Base-by-base conservation (phyloP, 2,888 invertebrate genomes). In the Xanthorhoe designata region DNA sequence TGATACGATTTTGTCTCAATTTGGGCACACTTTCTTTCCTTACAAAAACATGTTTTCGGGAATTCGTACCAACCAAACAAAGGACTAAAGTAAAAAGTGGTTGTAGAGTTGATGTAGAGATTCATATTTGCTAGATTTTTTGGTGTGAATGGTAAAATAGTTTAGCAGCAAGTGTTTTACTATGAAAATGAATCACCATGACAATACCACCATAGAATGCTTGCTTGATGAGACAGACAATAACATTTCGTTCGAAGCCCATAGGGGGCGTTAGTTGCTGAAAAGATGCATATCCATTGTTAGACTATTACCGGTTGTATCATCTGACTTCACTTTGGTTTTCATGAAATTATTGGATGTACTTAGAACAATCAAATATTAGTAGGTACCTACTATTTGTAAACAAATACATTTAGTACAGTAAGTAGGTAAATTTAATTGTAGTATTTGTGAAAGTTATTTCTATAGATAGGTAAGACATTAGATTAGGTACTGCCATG, bases 151-250 rank as follows among this genome's bases (percentile, higher is more conserved):
- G 32, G 52, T 56, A 52, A 60, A 55, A 32, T 19, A 47, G 10
- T 38, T 9, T 38, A 35, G 35, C 38, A 54, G n/a, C 51, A 66
- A 60, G 47, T 64, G 64, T 61, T 52, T 55, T 47, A 38, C 38
- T 2, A 42, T 13, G 13, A n/a, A 1, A 84, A 74, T 87, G 86
- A 89, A 89, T 90, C 88, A 90, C 89, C 89, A 88, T 91, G 90
- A 91, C 91, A 90, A 89, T 88, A n/a, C n/a, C n/a, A 90, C 91
- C 90, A 89, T 88, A 90, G 89, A 90, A 88, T 89, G 84, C 82
- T 78, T 75, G 84, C 78, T 64, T 55, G 61, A 59, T 51, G 61
- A 85, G 83, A 86, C 88, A 89, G 86, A 86, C 88, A 89, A 86
- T 82, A 80, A 78, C 75, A 72, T 77, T 80, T 64, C 57, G 68